A percentile compares a stretch with the other conserved stretches of the same genome.
Evolutionary conservation across 2,113 vertebrate genomes (phyloP).

Genomic region (Apodemus speciosus): DNA sequence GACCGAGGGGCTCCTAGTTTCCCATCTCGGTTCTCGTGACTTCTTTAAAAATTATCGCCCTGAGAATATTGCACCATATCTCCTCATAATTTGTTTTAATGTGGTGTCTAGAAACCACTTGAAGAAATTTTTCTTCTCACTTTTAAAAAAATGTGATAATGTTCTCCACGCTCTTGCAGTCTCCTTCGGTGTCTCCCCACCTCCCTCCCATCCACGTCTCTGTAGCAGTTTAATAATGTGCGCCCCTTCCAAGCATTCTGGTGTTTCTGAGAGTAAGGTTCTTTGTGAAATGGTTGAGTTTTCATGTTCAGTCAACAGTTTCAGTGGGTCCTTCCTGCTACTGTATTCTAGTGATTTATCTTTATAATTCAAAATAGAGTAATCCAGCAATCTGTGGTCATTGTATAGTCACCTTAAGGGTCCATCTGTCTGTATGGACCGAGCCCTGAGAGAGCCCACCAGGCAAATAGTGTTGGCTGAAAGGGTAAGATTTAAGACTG

Average conservation of each 20-base stretch:
- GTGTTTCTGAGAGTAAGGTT: constrained; percentile 60
- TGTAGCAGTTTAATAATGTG: constrained; percentile 29
- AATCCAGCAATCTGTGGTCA: neutral
- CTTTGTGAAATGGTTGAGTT: constrained; percentile 60
- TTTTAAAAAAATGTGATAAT: neutral
- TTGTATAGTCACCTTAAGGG: neutral
- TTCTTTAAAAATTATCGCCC: neutral
- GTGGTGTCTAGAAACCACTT: constrained; percentile 17
- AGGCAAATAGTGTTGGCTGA: neutral
- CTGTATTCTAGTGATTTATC: constrained; percentile 17
- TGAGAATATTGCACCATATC: neutral
- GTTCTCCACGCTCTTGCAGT: neutral
- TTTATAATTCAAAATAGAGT: constrained; percentile 11
- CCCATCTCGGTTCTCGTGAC: accelerated
- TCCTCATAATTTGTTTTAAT: constrained; percentile 18
- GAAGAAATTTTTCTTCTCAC: neutral
- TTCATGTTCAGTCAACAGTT: constrained; percentile 59
- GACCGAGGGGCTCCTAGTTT: neutral
- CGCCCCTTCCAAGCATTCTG: constrained; percentile 18
- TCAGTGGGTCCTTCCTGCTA: neutral
- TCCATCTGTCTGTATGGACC: neutral
- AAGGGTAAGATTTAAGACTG: neutral
- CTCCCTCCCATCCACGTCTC: neutral
- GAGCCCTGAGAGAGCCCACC: neutral
- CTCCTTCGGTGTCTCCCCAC: neutral